These are phyloP conservation scores for Ceratina calcarata DNA, from an alignment of 1,140 invertebrate species.

Conservation along the genomic window DNA sequence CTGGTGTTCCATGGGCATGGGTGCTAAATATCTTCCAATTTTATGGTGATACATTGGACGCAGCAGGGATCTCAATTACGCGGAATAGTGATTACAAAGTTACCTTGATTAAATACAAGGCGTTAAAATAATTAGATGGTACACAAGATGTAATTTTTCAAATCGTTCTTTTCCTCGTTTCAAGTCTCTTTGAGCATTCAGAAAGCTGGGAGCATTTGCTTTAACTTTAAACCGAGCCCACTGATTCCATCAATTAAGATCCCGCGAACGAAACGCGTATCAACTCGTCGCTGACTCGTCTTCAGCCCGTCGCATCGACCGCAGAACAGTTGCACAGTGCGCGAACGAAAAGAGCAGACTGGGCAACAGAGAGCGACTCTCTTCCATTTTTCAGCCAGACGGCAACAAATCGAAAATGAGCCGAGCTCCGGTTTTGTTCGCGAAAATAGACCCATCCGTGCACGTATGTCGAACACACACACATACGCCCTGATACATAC, in stretches of 20 bases:
- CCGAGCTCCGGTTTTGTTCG: conserved; percentile 32
- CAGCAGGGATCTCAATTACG: neutral
- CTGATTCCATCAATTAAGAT: too few relatives aligned
- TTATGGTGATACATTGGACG: neutral
- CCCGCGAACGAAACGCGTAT: too few relatives aligned
- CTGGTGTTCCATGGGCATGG: neutral
- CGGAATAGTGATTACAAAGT: neutral
- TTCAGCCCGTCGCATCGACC: neutral
- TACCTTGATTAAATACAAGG: too few relatives aligned
- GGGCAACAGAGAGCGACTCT: conserved; percentile 13
- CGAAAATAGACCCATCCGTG: neutral
- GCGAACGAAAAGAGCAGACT: conserved; percentile 16
- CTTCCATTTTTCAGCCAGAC: conserved; percentile 56
- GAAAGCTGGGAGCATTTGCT: too few relatives aligned
- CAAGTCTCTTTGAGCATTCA: too few relatives aligned
- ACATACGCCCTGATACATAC: neutral
- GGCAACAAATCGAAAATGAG: conserved; percentile 61
- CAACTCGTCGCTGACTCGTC: too few relatives aligned
- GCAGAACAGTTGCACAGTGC: conserved; percentile 48
- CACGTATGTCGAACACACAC: neutral
- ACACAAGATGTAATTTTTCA: too few relatives aligned
- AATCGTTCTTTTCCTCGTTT: too few relatives aligned
- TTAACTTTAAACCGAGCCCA: too few relatives aligned
- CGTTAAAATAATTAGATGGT: too few relatives aligned
- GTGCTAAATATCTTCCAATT: too few relatives aligned